phyloP scores from a whole-genome alignment of 2,888 invertebrate genomes.

The Resseliella maxima region DNA sequence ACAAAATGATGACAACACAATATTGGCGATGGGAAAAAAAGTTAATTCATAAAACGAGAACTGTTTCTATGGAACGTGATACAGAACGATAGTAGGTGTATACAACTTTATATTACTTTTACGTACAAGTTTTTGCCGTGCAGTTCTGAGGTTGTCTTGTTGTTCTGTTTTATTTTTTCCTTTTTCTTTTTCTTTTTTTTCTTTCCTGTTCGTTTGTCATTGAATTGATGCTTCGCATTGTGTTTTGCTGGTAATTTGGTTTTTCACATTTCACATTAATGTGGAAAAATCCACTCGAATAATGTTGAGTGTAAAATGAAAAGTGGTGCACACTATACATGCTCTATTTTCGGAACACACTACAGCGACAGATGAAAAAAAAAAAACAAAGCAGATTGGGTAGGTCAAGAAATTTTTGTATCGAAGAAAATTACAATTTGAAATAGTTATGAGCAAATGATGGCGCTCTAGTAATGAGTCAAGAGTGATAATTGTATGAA shows the following conservation, averaged over 20 bases:
- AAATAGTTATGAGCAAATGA: too few species aligned
- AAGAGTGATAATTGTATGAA: too few species aligned
- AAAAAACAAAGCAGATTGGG: too few species aligned
- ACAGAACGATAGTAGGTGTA: background rate
- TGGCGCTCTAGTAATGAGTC: too few species aligned
- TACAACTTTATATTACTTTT: background rate
- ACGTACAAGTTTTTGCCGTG: background rate
- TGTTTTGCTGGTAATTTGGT: background rate
- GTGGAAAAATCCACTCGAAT: background rate
- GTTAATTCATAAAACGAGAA: conserved; percentile 53
- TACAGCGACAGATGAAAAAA: too few species aligned
- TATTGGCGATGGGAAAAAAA: background rate
- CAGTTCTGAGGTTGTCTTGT: background rate
- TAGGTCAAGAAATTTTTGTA: too few species aligned
- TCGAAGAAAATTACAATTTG: too few species aligned
- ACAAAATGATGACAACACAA: too few species aligned
- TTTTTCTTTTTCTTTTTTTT: background rate
- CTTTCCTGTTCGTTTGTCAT: too few species aligned
- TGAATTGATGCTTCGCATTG: too few species aligned
- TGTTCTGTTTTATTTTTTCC: background rate
- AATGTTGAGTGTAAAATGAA: background rate
- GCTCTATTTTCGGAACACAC: too few species aligned
- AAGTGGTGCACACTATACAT: too few species aligned
- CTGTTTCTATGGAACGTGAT: conserved; percentile 51
- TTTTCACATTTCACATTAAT: background rate